Evolutionary conservation across 1,140 invertebrate genomes (phyloP).

Genomic region (Oryctes rhinoceros): DNA sequence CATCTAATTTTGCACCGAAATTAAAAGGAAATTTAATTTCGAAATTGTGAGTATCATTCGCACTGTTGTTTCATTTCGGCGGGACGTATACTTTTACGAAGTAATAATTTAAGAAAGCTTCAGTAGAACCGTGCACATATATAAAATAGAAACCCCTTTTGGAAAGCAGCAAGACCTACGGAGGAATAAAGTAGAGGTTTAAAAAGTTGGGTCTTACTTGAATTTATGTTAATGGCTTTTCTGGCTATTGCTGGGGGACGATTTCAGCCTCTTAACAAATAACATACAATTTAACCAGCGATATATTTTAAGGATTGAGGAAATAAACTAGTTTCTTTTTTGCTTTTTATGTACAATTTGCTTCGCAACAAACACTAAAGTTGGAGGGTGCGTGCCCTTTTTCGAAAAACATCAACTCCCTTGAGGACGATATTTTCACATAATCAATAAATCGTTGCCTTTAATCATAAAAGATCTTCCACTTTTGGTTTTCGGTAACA

Average conservation of each 20-base stretch:
- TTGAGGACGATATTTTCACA: too few relatives aligned
- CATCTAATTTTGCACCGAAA: constrained; percentile 5
- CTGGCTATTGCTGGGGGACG: constrained; percentile 24
- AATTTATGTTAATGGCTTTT: constrained; percentile 31
- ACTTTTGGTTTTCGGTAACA: too few relatives aligned
- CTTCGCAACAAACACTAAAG: too few relatives aligned
- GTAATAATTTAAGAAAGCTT: constrained; percentile 32
- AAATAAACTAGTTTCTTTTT: background rate
- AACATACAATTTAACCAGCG: constrained; percentile 17
- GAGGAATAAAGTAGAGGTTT: constrained; percentile 21
- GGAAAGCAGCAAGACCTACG: background rate
- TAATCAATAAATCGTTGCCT: too few relatives aligned
- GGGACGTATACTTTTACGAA: constrained; percentile 4
- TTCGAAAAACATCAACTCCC: too few relatives aligned
- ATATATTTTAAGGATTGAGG: constrained; percentile 13
- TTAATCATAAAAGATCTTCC: too few relatives aligned
- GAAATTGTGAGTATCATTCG: background rate
- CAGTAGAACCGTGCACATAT: constrained; percentile 1
- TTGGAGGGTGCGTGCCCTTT: too few relatives aligned
- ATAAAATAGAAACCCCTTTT: constrained; percentile 8
- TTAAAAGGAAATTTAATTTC: constrained; percentile 32
- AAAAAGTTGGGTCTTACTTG: constrained; percentile 17
- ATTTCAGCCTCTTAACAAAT: constrained; percentile 30
- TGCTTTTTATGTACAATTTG: background rate
- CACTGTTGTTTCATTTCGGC: background rate